phyloP scores from a whole-genome alignment of 1,140 invertebrate genomes.

The Aricia agestis region DNA sequence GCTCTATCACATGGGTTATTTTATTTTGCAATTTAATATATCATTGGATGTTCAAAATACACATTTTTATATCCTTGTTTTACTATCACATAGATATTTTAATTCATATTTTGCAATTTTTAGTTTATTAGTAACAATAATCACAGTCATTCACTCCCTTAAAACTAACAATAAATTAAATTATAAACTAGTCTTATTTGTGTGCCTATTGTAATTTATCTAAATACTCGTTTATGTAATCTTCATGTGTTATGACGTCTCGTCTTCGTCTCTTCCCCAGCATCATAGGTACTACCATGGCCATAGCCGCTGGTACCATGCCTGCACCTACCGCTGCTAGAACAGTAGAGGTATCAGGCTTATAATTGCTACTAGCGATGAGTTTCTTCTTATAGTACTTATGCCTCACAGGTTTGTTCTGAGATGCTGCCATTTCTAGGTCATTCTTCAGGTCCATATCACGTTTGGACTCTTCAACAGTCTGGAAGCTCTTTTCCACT shows the following conservation, averaged over 20 bases:
- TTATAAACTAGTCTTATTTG: not conserved
- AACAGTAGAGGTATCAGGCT: slow-evolving; percentile 77
- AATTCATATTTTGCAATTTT: too few relatives aligned
- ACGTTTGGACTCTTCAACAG: slow-evolving; percentile 79
- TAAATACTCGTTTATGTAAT: slow-evolving; percentile 25
- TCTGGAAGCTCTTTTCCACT: slow-evolving; percentile 82
- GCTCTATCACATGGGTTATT: too few relatives aligned
- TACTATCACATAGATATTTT: not conserved
- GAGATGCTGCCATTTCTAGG: slow-evolving; percentile 41
- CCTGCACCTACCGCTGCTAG: slow-evolving; percentile 85
- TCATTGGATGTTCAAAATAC: too few relatives aligned
- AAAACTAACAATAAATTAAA: slow-evolving; percentile 12
- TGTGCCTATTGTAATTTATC: slow-evolving; percentile 19
- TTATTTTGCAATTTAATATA: too few relatives aligned
- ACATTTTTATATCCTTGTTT: too few relatives aligned
- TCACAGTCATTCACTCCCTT: not conserved
- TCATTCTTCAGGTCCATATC: slow-evolving; percentile 64
- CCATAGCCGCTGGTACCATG: slow-evolving; percentile 87
- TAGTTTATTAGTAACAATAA: not conserved
- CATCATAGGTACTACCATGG: slow-evolving; percentile 86
- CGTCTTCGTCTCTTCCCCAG: slow-evolving; percentile 77
- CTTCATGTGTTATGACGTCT: slow-evolving; percentile 28
- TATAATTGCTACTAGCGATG: slow-evolving; percentile 38
- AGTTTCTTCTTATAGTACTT: slow-evolving; percentile 60
- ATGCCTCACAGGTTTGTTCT: slow-evolving; percentile 47